Evolutionary conservation across 2,888 invertebrate species (phyloP).

Genomic region (Odontocolon sp.): DNA sequence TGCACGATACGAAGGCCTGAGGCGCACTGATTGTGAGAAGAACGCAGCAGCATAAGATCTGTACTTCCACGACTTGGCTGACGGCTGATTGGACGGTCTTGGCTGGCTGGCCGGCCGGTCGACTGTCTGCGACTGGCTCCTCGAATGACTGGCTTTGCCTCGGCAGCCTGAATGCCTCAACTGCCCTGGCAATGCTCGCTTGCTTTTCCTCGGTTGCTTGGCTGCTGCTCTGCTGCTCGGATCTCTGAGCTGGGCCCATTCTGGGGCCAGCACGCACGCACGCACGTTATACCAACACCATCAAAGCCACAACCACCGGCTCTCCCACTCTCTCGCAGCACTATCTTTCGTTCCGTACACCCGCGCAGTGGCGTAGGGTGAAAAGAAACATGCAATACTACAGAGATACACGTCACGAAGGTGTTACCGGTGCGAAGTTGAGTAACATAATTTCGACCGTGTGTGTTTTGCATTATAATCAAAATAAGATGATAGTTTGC

Average conservation of each 20-base stretch:
- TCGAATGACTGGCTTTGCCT: constrained; percentile 53
- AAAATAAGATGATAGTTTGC: background rate
- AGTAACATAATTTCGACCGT: background rate
- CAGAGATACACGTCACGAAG: background rate
- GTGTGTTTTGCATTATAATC: background rate
- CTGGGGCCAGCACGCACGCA: constrained; percentile 28
- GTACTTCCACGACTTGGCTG: constrained; percentile 52
- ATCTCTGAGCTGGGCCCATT: constrained; percentile 18
- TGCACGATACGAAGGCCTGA: constrained; percentile 60
- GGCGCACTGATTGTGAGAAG: constrained; percentile 66
- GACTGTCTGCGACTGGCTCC: constrained; percentile 62
- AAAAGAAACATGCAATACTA: background rate
- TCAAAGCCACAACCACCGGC: constrained; percentile 42
- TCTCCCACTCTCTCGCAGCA: constrained; percentile 49
- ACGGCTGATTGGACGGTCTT: constrained; percentile 69
- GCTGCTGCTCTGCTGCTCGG: constrained; percentile 2
- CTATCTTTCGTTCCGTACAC: constrained; percentile 56
- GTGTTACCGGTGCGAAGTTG: constrained; percentile 1
- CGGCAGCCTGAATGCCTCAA: constrained; percentile 39
- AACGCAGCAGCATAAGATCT: constrained; percentile 51
- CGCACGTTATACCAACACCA: constrained; percentile 21
- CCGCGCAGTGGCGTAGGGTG: constrained; percentile 49
- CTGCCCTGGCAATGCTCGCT: constrained; percentile 9
- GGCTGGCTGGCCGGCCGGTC: constrained; percentile 68
- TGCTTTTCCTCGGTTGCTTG: constrained; percentile 22